Conservation (phyloP, 2,113 vertebrate genomes). For the Echinops telfairi region DNA sequence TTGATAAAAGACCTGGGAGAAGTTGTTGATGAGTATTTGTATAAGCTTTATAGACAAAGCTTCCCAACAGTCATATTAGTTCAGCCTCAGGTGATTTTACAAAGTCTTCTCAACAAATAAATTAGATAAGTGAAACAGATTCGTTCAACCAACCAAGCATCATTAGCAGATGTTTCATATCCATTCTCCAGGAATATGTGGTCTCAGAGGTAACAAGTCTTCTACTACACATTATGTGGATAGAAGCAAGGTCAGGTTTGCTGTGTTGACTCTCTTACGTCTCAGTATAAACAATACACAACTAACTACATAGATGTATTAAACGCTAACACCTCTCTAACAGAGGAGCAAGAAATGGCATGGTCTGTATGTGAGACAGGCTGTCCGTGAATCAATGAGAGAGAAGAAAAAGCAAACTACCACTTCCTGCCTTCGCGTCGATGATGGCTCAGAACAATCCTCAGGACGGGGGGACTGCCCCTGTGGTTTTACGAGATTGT, state of each 20-base stretch:
- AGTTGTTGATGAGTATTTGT: not conserved
- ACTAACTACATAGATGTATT: too few relatives aligned
- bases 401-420: too few relatives aligned
- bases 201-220: not conserved
- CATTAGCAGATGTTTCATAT: not conserved
- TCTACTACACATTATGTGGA: not conserved
- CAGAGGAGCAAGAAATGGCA: too few relatives aligned
- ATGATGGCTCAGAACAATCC: too few relatives aligned
- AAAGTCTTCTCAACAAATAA: not conserved
- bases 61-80: not conserved
- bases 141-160: not conserved
- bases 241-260: not conserved
- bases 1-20: not conserved
- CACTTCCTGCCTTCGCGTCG: too few relatives aligned
- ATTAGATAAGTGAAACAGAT: not conserved
- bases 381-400: too few relatives aligned
- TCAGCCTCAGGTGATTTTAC: not conserved
- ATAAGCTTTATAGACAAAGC: not conserved
- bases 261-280: slow-evolving; percentile 1
- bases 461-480: too few relatives aligned
- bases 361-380: too few relatives aligned
- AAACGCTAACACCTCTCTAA: too few relatives aligned
- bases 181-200: slow-evolving; percentile 2
- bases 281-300: not conserved
- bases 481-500: too few relatives aligned